A percentile compares a stretch with the other conserved stretches of the same genome.
Conservation (phyloP, 2,797 vertebrate genomes). For the Scolopax rusticola region DNA sequence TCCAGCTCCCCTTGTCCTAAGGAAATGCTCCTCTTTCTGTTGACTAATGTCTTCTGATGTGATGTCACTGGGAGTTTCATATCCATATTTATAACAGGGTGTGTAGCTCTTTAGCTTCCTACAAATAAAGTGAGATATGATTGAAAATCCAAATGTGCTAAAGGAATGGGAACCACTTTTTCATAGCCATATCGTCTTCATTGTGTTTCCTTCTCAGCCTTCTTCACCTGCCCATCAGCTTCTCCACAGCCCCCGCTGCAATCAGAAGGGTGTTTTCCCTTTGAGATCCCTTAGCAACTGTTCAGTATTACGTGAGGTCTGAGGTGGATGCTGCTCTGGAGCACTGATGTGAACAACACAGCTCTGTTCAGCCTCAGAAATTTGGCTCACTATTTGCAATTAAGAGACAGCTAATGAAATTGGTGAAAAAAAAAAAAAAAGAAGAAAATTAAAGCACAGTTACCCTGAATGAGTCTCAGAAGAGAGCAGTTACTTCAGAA, state of each 20-base stretch:
- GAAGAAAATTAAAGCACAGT: background rate
- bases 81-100: background rate
- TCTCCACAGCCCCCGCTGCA: background rate
- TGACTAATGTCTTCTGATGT: background rate
- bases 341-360: background rate
- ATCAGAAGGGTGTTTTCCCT: background rate
- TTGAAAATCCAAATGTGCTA: background rate
- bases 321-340: background rate
- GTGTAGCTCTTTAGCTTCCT: constrained; percentile 26
- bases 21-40: background rate
- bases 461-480: background rate
- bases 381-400: background rate
- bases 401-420: background rate
- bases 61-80: background rate
- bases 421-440: background rate
- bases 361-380: background rate
- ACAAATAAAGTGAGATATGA: background rate
- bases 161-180: background rate
- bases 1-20: background rate
- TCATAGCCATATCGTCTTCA: background rate
- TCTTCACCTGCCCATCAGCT: background rate
- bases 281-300: background rate
- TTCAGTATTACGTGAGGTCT: background rate
- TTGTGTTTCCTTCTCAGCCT: constrained; percentile 13
- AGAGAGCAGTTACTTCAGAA: background rate